phyloP scores from a whole-genome alignment of 2,797 vertebrate species.

The Catamblyrhynchus diadema region DNA sequence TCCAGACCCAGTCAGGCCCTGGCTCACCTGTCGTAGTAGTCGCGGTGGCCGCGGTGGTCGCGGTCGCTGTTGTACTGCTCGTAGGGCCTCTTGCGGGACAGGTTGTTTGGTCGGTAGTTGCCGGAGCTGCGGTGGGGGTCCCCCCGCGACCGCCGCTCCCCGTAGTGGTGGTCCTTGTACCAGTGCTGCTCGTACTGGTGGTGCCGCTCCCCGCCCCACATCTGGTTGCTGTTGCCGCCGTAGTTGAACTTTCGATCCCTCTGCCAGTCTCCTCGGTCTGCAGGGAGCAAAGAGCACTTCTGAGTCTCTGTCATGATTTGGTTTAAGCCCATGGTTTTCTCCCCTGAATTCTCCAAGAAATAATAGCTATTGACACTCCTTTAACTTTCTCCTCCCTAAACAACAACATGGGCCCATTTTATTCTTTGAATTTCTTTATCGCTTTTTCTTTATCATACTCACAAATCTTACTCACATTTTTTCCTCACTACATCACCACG shows the following conservation, averaged over 20 bases:
- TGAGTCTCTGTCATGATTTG: not conserved
- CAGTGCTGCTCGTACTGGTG: constrained; percentile 91
- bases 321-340: not conserved
- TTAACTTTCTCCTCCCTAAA: not conserved
- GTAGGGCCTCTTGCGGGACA: constrained; percentile 89
- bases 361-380: accelerated
- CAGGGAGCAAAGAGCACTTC: not conserved
- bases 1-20: not conserved
- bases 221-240: constrained; percentile 85
- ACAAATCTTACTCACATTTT: not conserved
- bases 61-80: constrained; percentile 93
- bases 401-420: accelerated
- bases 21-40: constrained; percentile 92
- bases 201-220: constrained; percentile 92
- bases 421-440: not conserved
- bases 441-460: not conserved
- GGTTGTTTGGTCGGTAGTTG: constrained; percentile 86
- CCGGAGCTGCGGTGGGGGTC: constrained; percentile 89
- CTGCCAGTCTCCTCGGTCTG: constrained; percentile 96
- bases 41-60: constrained; percentile 90
- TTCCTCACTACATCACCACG: not conserved
- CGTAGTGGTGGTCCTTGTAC: constrained; percentile 95
- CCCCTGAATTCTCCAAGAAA: not conserved
- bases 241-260: constrained; percentile 94
- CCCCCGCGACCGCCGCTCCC: constrained; percentile 85